A percentile compares a stretch with the other conserved stretches of the same genome.
phyloP scores from a whole-genome alignment of 2,888 invertebrate species.

The Eupeodes latifasciatus region DNA sequence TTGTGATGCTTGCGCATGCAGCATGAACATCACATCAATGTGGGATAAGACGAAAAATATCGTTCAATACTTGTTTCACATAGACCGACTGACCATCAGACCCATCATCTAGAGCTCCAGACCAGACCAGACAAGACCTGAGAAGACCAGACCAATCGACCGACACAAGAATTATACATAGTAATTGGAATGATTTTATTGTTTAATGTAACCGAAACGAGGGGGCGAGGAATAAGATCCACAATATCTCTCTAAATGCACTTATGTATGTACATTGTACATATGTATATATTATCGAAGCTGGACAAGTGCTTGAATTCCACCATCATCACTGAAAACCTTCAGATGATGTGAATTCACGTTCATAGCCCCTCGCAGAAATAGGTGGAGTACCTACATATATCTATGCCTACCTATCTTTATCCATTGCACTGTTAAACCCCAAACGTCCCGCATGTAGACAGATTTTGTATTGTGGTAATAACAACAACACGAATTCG shows the following conservation, averaged over 20 bases:
- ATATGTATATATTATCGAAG: neutral
- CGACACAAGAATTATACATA: slow-evolving; percentile 47
- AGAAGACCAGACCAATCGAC: slow-evolving; percentile 1
- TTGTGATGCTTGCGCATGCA: slow-evolving; percentile 41
- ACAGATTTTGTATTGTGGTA: slow-evolving; percentile 21
- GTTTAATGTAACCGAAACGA: slow-evolving; percentile 57
- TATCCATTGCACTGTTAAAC: neutral
- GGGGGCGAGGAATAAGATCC: neutral
- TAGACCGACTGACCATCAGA: slow-evolving; percentile 12
- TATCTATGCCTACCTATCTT: neutral
- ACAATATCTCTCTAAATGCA: neutral
- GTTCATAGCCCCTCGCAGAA: neutral
- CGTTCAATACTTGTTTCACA: slow-evolving; percentile 46
- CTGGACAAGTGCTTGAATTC: slow-evolving; percentile 64
- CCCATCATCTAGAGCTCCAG: too few species aligned
- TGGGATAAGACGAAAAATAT: slow-evolving; percentile 29
- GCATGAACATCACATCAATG: slow-evolving; percentile 22
- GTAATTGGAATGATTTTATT: slow-evolving; percentile 70
- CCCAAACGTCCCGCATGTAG: neutral
- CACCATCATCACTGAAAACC: slow-evolving; percentile 49
- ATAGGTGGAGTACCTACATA: slow-evolving; percentile 17
- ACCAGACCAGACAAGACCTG: neutral
- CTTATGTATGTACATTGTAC: too few species aligned
- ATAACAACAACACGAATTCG: slow-evolving; percentile 66
- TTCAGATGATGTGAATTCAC: slow-evolving; percentile 34